Evolutionary conservation across 2,797 vertebrate genomes (phyloP).

Genomic region (Malacoctenus gilli): DNA sequence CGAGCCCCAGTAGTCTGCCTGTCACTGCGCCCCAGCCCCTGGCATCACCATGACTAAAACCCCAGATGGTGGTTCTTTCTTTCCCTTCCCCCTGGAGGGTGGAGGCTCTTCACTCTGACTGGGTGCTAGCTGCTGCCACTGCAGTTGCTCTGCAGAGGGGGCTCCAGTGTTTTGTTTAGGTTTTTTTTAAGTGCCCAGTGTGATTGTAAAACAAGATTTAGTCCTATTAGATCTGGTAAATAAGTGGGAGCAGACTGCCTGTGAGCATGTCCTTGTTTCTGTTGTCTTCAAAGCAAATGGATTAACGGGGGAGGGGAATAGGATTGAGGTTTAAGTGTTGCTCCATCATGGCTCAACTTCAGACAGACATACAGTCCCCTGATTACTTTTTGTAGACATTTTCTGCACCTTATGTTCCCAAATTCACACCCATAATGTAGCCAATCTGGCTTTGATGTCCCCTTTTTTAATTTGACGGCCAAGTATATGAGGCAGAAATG

Average conservation of each 20-base stretch:
- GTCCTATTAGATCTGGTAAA: conserved; percentile 75
- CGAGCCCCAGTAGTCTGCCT: conserved; percentile 50
- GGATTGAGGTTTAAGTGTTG: conserved; percentile 56
- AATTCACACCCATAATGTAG: conserved; percentile 29
- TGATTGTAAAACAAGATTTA: conserved; percentile 79
- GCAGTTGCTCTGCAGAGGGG: conserved; percentile 50
- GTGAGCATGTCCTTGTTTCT: conserved; percentile 63
- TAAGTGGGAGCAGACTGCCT: conserved; percentile 62
- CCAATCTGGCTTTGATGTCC: conserved; percentile 17
- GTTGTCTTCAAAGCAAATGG: conserved; percentile 73
- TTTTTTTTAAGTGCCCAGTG: conserved; percentile 31
- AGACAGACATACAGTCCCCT: conserved; percentile 26
- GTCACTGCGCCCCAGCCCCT: conserved; percentile 71
- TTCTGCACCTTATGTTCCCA: conserved; percentile 31
- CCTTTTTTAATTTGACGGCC: conserved; percentile 34
- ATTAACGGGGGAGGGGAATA: conserved; percentile 55
- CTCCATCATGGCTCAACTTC: conserved; percentile 40
- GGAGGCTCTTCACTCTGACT: conserved; percentile 73
- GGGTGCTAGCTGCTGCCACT: conserved; percentile 66
- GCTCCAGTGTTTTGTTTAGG: conserved; percentile 55
- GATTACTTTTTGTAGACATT: conserved; percentile 36
- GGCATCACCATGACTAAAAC: conserved; percentile 87
- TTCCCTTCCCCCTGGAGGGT: conserved; percentile 78
- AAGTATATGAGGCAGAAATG: conserved; percentile 9
- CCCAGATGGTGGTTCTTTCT: conserved; percentile 85